These are phyloP conservation scores for Danio kyathit DNA, from an alignment of 2,797 vertebrate species.

Conservation along the genomic window DNA sequence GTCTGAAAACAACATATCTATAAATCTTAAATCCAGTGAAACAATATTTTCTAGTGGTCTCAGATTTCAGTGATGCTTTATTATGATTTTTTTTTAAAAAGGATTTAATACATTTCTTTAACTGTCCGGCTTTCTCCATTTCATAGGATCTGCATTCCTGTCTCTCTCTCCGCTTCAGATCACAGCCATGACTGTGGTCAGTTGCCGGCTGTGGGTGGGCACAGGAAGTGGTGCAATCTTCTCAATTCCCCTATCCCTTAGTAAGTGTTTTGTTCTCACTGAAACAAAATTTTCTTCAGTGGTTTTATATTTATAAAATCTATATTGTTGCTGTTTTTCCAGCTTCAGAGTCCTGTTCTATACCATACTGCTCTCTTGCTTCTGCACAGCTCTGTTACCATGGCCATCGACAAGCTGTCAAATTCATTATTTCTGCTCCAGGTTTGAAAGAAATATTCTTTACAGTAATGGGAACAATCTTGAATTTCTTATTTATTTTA, in stretches of 20 bases:
- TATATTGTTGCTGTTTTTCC: neutral
- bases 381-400: constrained; percentile 82
- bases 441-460: constrained; percentile 63
- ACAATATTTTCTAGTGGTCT: too few species aligned
- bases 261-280: constrained; percentile 66
- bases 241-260: constrained; percentile 78
- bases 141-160: constrained; percentile 76
- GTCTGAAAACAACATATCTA: too few species aligned
- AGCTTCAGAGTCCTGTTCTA: constrained; percentile 81
- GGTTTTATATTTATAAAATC: neutral
- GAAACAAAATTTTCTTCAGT: neutral
- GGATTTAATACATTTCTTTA: neutral
- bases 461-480: neutral
- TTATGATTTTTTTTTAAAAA: too few species aligned
- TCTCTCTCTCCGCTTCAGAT: constrained; percentile 81
- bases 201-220: constrained; percentile 81
- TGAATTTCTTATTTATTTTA: neutral
- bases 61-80: too few species aligned
- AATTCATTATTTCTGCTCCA: constrained; percentile 80
- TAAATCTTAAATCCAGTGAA: too few species aligned
- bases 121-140: neutral
- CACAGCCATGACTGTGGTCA: constrained; percentile 76
- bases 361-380: constrained; percentile 79
- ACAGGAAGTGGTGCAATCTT: constrained; percentile 82
- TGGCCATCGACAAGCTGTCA: constrained; percentile 82